Evolutionary conservation across 2,113 vertebrate species (phyloP), one percentile per base, ranked within the genome.

Genomic region (Archilochus colubris): DNA sequence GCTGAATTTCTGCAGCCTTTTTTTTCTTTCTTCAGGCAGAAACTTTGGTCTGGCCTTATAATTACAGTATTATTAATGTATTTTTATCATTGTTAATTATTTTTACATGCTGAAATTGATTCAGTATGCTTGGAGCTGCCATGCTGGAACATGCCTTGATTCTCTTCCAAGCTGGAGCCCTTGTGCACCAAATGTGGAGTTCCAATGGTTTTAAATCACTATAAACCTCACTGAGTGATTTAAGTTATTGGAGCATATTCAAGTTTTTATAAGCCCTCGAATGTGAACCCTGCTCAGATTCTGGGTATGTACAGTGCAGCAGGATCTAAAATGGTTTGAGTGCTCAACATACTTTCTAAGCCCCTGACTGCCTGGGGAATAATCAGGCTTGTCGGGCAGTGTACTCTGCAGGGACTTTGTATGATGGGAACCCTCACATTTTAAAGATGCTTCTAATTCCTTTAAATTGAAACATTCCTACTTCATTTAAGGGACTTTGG

Each of bases 81-180:
- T 96, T 96, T 97, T 96, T 97, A 97, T 96, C 95, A 94, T 93
- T 95, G 87, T 96, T 97, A 96, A 97, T 97, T 97, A 96, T 96
- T 97, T 97, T 97, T 97, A 95, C 96, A 96, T 96, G 89, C 93
- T 94, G 73, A 97, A 96, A 97, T 97, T 97, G 95, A 96, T 97
- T 97, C 96, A 97, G 78, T 97, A 96, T 97, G 97, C 84, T 59
- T 96, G 93, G 94, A 95, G 91, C 93, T 97, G 97, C 95, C 96
- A 97, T 89, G 63, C 90, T 95, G 93, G 94, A 95, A 72, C 95
- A 97, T 95, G 97, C 89, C 95, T 97, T 97, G 95, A 94, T 94
- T 96, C 57, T 61, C 88, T 92, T 96, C 95, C 95, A 97, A 94
- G 79, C 83, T 95, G 94, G 93, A 96, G 94, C 87, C 92, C 86